Percentiles rank a stretch among this genome's conserved stretches.
Conservation (phyloP, 2,113 vertebrate species). For the Carettochelys insculpta region DNA sequence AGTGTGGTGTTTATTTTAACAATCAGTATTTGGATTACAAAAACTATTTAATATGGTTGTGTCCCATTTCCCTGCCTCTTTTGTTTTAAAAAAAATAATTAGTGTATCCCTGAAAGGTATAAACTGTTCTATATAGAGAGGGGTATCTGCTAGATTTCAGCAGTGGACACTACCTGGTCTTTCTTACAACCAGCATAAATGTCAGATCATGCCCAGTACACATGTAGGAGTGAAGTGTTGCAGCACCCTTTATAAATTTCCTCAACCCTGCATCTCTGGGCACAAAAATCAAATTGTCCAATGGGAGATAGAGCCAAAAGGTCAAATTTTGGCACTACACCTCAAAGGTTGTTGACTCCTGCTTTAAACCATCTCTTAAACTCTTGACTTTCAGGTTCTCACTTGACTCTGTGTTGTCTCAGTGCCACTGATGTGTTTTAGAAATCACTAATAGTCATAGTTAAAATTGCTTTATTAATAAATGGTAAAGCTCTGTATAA, state of each 20-base stretch:
- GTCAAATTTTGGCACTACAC: too few relatives aligned
- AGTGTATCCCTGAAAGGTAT: background rate
- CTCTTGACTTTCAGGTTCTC: too few relatives aligned
- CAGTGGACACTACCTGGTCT: background rate
- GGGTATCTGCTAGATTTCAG: background rate
- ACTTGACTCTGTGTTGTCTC: too few relatives aligned
- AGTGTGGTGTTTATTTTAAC: constrained; percentile 69
- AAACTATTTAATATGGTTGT: background rate
- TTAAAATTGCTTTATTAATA: too few relatives aligned
- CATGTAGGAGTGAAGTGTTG: background rate
- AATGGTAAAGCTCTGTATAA: too few relatives aligned
- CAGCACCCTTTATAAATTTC: fast-evolving
- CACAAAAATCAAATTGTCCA: too few relatives aligned
- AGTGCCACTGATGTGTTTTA: too few relatives aligned
- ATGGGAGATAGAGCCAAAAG: too few relatives aligned
- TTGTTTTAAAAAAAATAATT: background rate
- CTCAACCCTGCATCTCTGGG: background rate
- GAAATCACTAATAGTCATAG: too few relatives aligned
- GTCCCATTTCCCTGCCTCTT: background rate
- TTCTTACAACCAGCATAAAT: background rate
- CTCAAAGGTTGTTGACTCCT: too few relatives aligned
- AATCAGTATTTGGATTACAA: background rate
- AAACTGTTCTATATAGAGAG: background rate
- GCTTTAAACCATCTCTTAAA: too few relatives aligned
- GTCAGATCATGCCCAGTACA: background rate